Evolutionary conservation across 2,888 invertebrate species (phyloP).

Genomic region (Penaeus monodon): DNA sequence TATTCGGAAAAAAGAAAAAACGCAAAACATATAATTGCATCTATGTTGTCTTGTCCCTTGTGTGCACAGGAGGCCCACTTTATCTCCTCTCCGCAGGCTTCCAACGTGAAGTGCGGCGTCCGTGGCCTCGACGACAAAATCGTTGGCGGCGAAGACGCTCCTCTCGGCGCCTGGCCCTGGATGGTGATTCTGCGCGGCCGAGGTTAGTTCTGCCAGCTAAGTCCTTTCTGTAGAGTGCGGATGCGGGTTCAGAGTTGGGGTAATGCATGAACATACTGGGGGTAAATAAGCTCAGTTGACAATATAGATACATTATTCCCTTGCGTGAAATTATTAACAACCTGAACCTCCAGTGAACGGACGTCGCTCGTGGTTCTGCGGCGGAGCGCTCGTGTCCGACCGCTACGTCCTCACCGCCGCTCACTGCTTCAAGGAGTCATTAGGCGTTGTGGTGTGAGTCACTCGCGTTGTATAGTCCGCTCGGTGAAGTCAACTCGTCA

Average conservation of each 20-base stretch:
- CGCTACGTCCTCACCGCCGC: constrained; percentile 16
- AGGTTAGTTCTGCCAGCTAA: neutral
- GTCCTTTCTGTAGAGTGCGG: neutral
- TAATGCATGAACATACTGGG: no score
- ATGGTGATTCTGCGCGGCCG: constrained; percentile 1
- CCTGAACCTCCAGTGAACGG: neutral
- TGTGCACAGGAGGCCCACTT: no score
- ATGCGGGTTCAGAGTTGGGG: no score
- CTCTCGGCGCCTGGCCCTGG: constrained; percentile 16
- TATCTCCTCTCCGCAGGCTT: no score
- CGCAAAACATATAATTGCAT: no score
- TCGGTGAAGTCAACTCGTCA: no score
- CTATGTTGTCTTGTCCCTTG: no score
- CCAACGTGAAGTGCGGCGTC: neutral
- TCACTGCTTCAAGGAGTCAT: constrained; percentile 4
- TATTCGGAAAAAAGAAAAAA: no score
- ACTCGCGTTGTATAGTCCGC: no score
- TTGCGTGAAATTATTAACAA: neutral
- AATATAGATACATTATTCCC: no score
- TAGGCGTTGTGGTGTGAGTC: constrained; percentile 7
- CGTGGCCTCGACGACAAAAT: neutral
- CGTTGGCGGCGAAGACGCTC: neutral
- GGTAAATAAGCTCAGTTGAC: no score
- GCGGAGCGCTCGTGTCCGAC: neutral
- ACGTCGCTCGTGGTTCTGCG: constrained; percentile 15